Percentiles rank a stretch among this genome's conserved stretches.
Conservation (phyloP, 1,140 invertebrate genomes). For the Drosophila mojavensis region DNA sequence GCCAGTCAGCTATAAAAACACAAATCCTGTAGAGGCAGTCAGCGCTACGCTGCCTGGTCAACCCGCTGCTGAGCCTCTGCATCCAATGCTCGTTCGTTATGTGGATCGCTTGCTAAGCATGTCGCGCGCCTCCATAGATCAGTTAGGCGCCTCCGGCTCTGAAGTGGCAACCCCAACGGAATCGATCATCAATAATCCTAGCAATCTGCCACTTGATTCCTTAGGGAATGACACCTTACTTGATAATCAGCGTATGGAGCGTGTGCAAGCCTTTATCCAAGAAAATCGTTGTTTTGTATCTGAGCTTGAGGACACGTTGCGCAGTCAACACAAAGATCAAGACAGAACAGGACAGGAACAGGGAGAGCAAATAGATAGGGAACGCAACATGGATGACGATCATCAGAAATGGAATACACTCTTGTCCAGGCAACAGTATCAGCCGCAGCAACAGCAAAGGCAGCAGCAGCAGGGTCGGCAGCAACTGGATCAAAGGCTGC, state of each 20-base stretch:
- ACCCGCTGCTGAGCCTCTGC: constrained; percentile 17
- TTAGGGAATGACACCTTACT: background rate
- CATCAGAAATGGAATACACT: constrained; percentile 66
- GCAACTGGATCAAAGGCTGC: constrained; percentile 2
- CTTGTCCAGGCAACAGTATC: constrained; percentile 24
- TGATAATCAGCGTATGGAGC: constrained; percentile 44
- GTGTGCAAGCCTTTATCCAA: constrained; percentile 65
- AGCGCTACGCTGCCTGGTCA: background rate
- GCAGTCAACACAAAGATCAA: constrained; percentile 48
- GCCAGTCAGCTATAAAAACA: constrained; percentile 49
- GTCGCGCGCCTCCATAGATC: constrained; percentile 52
- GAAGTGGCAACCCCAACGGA: constrained; percentile 64
- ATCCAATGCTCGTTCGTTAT: constrained; percentile 73
- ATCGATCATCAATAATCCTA: constrained; percentile 65
- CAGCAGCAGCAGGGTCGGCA: constrained; percentile 2
- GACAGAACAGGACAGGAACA: background rate
- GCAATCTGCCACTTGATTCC: constrained; percentile 33
- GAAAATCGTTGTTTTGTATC: constrained; percentile 76
- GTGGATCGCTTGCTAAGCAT: constrained; percentile 74
- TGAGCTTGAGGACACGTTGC: constrained; percentile 71
- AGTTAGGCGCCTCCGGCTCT: constrained; percentile 58
- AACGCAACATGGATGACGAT: constrained; percentile 32
- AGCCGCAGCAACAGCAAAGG: background rate
- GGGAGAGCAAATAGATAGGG: constrained; percentile 9
- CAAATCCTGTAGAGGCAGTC: background rate